These are phyloP conservation scores for Eutolmus rufibarbis DNA, from an alignment of 2,888 invertebrate species.

Conservation along the genomic window DNA sequence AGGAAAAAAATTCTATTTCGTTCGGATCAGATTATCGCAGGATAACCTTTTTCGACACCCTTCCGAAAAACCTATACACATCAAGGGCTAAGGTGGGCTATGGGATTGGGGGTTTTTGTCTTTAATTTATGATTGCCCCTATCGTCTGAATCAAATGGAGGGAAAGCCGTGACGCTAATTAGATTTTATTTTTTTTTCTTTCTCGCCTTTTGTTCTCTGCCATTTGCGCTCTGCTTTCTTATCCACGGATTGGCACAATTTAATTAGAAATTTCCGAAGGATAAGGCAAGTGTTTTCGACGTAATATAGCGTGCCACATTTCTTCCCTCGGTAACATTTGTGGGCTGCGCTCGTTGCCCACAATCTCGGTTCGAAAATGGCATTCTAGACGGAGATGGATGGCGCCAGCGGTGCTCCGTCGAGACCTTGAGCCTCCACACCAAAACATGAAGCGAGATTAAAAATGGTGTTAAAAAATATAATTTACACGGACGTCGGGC, in stretches of 20 bases:
- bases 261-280: constrained; percentile 24
- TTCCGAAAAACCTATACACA: background rate
- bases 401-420: background rate
- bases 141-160: constrained; percentile 13
- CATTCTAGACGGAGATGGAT: background rate
- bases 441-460: background rate
- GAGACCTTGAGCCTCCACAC: background rate
- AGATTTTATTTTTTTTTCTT: constrained; percentile 9
- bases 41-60: background rate
- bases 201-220: background rate
- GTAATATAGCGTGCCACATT: background rate
- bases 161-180: constrained; percentile 26
- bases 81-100: background rate
- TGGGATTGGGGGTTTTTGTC: background rate
- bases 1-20: background rate
- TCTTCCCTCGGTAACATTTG: background rate
- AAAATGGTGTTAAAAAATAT: background rate
- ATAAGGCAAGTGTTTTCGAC: background rate
- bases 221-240: background rate
- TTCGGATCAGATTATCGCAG: background rate
- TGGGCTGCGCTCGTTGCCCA: background rate
- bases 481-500: background rate
- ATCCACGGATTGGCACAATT: background rate
- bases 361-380: background rate
- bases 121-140: constrained; percentile 32